A percentile compares a stretch with the other conserved stretches of the same genome.
phyloP scores from a whole-genome alignment of 1,140 invertebrate species.

The Leptopilina clavipes region DNA sequence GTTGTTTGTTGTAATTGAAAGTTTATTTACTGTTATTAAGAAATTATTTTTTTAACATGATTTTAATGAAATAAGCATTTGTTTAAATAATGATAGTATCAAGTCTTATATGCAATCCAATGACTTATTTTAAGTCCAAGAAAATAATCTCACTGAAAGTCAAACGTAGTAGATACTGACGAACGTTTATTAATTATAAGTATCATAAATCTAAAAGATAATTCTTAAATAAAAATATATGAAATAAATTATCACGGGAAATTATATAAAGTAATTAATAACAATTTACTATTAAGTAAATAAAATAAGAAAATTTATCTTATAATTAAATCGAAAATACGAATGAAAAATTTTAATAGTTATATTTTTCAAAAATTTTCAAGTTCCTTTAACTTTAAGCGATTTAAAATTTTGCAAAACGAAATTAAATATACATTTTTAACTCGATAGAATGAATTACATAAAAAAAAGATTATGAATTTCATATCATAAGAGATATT shows the following conservation, averaged over 20 bases:
- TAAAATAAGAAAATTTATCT: too few species aligned
- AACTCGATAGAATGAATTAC: too few species aligned
- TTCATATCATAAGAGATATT: too few species aligned
- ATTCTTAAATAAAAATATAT: not conserved
- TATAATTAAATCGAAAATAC: too few species aligned
- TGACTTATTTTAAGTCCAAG: not conserved
- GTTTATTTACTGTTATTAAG: not conserved
- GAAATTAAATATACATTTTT: too few species aligned
- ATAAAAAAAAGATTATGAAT: too few species aligned
- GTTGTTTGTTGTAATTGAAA: not conserved
- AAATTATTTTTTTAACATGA: constrained; percentile 19
- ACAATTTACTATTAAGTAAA: too few species aligned
- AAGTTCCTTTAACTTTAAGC: too few species aligned
- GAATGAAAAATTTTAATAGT: too few species aligned
- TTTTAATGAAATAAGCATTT: not conserved
- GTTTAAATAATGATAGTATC: not conserved
- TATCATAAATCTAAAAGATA: constrained; percentile 1
- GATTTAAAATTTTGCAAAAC: too few species aligned
- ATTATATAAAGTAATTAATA: not conserved
- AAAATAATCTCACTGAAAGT: constrained; percentile 6
- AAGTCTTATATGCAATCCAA: not conserved
- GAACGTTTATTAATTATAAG: not conserved
- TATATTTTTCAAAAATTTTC: too few species aligned
- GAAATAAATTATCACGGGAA: not conserved
- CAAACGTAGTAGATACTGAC: not conserved